Percentiles rank a stretch among this genome's conserved stretches.
Evolutionary conservation across 1,140 invertebrate genomes (phyloP).

Genomic region (Zaprionus gabonicus): DNA sequence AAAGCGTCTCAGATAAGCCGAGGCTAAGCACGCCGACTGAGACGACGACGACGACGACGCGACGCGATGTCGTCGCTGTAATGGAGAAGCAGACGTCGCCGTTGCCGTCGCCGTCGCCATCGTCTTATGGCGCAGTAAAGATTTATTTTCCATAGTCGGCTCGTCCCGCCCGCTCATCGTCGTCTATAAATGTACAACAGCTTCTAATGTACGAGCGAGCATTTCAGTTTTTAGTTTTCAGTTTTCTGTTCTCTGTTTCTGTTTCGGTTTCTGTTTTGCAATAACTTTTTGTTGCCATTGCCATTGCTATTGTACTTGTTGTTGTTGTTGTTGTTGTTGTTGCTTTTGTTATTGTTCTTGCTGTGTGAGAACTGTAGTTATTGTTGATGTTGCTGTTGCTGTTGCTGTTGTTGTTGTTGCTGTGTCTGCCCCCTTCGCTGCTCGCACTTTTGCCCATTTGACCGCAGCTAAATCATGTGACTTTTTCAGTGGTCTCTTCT

Average conservation of each 20-base stretch:
- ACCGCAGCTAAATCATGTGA: slow-evolving; percentile 77
- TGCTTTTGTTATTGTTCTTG: slow-evolving; percentile 36
- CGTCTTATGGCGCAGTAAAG: slow-evolving; percentile 81
- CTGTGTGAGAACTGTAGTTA: slow-evolving; percentile 17
- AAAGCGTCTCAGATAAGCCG: slow-evolving; percentile 58
- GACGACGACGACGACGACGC: slow-evolving; percentile 11
- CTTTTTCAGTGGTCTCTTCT: slow-evolving; percentile 60
- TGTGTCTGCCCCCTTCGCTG: slow-evolving; percentile 19
- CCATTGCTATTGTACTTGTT: slow-evolving; percentile 12
- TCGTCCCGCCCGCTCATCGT: slow-evolving; percentile 27
- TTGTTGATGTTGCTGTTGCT: slow-evolving; percentile 30
- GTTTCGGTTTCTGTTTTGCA: slow-evolving; percentile 57
- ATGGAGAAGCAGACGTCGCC: slow-evolving; percentile 18
- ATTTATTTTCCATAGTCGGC: slow-evolving; percentile 75
- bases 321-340: slow-evolving; percentile 25
- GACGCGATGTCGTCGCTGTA: slow-evolving; percentile 28
- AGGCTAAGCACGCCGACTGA: slow-evolving; percentile 29
- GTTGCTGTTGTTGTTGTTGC: slow-evolving; percentile 11
- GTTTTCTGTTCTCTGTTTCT: slow-evolving; percentile 24
- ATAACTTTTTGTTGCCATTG: slow-evolving; percentile 48
- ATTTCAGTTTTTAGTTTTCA: slow-evolving; percentile 23
- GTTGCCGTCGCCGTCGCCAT: slow-evolving; percentile 22
- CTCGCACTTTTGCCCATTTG: slow-evolving; percentile 58
- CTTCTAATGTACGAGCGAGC: slow-evolving; percentile 57
- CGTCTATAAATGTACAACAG: slow-evolving; percentile 58